phyloP scores from a whole-genome alignment of 2,888 invertebrate genomes.

The Alviniconcha strummeri region DNA sequence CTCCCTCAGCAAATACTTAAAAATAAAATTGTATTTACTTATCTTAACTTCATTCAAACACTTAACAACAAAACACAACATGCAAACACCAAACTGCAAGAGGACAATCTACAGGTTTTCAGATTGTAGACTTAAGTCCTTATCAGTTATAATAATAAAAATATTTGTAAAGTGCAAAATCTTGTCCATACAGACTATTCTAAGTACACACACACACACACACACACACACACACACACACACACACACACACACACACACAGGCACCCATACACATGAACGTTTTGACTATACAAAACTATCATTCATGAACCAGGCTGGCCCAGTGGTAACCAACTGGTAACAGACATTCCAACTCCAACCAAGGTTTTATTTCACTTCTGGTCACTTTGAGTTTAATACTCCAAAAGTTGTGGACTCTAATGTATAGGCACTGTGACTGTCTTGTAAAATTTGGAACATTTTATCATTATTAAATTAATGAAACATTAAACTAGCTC shows the following conservation, averaged over 20 bases:
- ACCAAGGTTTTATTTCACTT: background rate
- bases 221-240: constrained; percentile 17
- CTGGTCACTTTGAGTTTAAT: background rate
- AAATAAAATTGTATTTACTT: no score
- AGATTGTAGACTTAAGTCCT: no score
- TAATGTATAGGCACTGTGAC: no score
- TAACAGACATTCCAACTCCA: background rate
- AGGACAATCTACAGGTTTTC: no score
- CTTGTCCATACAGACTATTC: constrained; percentile 68
- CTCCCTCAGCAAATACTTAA: no score
- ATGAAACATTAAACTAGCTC: no score
- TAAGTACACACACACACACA: constrained; percentile 91
- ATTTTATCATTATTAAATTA: no score
- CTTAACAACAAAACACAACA: background rate
- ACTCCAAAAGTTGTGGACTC: background rate
- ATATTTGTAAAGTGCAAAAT: no score
- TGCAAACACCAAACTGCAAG: background rate
- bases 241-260: constrained; percentile 7
- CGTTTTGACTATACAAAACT: background rate
- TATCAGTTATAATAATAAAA: no score
- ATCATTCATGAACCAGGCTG: no score
- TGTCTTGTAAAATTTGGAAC: no score
- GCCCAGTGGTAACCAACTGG: no score
- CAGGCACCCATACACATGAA: background rate
- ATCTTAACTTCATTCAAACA: background rate